Evolutionary conservation across 1,140 invertebrate genomes (phyloP).

Genomic region (Lepidotrigona ventralis): DNA sequence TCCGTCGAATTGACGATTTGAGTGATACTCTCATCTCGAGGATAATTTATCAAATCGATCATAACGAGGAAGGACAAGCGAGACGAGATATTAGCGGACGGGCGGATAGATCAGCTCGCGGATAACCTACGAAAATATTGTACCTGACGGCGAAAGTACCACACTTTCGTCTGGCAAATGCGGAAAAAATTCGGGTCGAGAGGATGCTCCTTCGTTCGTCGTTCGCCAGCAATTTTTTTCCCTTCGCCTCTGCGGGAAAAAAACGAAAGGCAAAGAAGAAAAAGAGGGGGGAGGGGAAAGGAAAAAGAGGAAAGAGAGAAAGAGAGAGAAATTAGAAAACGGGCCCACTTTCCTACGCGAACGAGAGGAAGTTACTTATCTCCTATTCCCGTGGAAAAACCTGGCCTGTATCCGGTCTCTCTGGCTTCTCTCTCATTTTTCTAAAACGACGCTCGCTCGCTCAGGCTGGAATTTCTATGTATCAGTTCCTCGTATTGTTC

Average conservation of each 20-base stretch:
- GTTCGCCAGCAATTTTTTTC: conserved; percentile 62
- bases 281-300: conserved; percentile 27
- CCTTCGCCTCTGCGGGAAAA: conserved; percentile 45
- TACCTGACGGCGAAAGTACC: conserved; percentile 48
- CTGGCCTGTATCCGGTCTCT: not conserved
- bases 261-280: conserved; percentile 52
- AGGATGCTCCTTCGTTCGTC: conserved; percentile 54
- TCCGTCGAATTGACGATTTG: not conserved
- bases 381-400: conserved; percentile 27
- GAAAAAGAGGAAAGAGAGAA: conserved; percentile 31
- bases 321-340: conserved; percentile 37
- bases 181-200: conserved; percentile 66
- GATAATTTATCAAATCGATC: not conserved
- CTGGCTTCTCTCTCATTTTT: not conserved
- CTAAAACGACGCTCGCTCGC: too few species aligned
- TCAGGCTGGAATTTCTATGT: not conserved
- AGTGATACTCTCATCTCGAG: not conserved
- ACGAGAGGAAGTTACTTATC: conserved; percentile 52
- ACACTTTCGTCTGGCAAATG: conserved; percentile 56
- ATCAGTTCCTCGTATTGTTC: not conserved
- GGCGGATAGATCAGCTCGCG: conserved; percentile 25
- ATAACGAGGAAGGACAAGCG: not conserved
- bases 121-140: conserved; percentile 65
- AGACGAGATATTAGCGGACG: conserved; percentile 20
- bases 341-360: conserved; percentile 51